Percentiles rank a stretch among this genome's conserved stretches.
Conservation (phyloP, 2,797 vertebrate species). For the Pelodytes ibericus region DNA sequence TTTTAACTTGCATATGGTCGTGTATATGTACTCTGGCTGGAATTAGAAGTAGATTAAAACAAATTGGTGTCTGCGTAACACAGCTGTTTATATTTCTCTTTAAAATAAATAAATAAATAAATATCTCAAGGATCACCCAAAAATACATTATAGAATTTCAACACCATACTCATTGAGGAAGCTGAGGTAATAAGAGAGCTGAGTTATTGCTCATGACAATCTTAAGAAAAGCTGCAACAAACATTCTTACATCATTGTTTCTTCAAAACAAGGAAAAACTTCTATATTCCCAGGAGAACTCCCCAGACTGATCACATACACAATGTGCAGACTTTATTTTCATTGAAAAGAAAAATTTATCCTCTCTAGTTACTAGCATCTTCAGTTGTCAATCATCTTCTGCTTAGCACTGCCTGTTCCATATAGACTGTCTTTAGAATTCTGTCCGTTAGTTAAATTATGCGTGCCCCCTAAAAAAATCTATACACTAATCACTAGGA, state of each 20-base stretch:
- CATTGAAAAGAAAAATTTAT: neutral
- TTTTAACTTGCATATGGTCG: no score
- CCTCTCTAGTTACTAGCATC: neutral
- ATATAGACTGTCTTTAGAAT: no score
- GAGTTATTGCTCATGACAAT: conserved; percentile 20
- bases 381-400: no score
- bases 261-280: conserved; percentile 15
- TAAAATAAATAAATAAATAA: neutral
- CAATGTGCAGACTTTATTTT: conserved; percentile 20
- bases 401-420: no score
- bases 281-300: conserved; percentile 30
- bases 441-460: no score
- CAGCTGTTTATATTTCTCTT: neutral
- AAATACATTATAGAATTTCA: conserved; percentile 13
- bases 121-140: conserved; percentile 12
- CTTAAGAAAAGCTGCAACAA: conserved; percentile 43
- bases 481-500: no score
- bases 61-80: neutral
- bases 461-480: no score
- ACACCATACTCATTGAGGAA: conserved; percentile 20
- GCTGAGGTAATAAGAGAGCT: conserved; percentile 13
- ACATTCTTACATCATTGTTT: conserved; percentile 36
- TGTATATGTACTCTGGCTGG: neutral
- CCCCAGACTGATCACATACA: conserved; percentile 15
- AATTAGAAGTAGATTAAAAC: neutral